These are phyloP conservation scores for Spatulosminthurus flaviceps DNA, from an alignment of 2,888 invertebrate genomes.

Conservation along the genomic window DNA sequence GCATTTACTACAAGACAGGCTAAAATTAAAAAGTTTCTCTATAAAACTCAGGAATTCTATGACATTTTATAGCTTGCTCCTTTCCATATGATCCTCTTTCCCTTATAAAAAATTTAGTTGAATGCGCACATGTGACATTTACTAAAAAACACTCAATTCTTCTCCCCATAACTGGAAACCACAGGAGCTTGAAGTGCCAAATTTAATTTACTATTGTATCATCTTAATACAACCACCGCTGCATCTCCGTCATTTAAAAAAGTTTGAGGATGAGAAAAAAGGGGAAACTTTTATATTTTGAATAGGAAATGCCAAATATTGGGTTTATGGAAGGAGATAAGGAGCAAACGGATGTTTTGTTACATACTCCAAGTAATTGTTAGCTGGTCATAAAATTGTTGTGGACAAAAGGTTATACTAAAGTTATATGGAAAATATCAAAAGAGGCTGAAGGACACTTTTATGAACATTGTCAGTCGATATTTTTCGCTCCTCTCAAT, in stretches of 20 bases:
- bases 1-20: neutral
- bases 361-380: neutral
- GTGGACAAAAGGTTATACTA: no score
- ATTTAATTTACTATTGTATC: constrained; percentile 18
- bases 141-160: neutral
- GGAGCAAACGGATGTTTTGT: neutral
- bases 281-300: neutral
- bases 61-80: neutral
- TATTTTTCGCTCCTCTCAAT: neutral
- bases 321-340: neutral
- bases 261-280: neutral
- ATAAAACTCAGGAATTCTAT: neutral
- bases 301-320: constrained; percentile 11
- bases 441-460: neutral
- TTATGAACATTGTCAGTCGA: neutral
- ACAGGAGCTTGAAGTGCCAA: neutral
- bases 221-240: neutral
- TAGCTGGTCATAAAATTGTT: constrained; percentile 7
- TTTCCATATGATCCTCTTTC: neutral
- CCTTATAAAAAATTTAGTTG: neutral
- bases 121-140: neutral
- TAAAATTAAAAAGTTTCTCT: constrained; percentile 3
- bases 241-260: neutral
- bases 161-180: neutral
- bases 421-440: constrained; percentile 3